A percentile compares a stretch with the other conserved stretches of the same genome.
phyloP scores from a whole-genome alignment of 1,140 invertebrate species.

The Gryllus bimaculatus region DNA sequence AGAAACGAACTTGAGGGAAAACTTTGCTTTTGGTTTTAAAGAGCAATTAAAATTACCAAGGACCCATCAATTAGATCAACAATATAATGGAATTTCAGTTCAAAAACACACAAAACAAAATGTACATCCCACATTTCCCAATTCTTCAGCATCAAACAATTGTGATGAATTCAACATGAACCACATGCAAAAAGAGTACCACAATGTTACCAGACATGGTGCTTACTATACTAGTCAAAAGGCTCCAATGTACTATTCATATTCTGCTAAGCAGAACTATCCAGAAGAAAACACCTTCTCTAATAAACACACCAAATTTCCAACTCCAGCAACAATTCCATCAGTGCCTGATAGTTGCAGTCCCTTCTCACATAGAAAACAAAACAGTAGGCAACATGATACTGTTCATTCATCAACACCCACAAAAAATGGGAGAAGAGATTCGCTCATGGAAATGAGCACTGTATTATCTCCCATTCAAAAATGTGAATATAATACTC shows the following conservation, averaged over 20 bases:
- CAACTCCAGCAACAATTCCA: slow-evolving; percentile 11
- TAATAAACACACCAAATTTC: not conserved
- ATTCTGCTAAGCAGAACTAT: not conserved
- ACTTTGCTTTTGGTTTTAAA: not conserved
- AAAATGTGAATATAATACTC: not conserved
- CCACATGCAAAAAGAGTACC: not conserved
- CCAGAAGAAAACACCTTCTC: not conserved
- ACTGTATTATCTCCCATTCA: slow-evolving; percentile 9
- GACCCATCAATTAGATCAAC: not conserved
- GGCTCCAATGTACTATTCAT: not conserved
- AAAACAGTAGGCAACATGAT: not conserved
- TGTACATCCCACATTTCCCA: not conserved
- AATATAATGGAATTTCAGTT: not conserved
- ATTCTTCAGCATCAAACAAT: not conserved
- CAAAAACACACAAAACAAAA: not conserved
- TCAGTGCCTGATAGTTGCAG: not conserved
- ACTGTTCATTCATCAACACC: slow-evolving; percentile 11
- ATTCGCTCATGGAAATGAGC: not conserved
- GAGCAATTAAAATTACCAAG: not conserved
- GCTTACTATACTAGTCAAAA: slow-evolving; percentile 10
- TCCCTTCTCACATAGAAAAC: not conserved
- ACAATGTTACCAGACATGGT: not conserved
- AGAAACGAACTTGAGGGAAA: not conserved
- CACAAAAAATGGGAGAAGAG: not conserved
- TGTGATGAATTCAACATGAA: not conserved